phyloP scores from a whole-genome alignment of 2,888 invertebrate species.

The Linyphia triangularis region DNA sequence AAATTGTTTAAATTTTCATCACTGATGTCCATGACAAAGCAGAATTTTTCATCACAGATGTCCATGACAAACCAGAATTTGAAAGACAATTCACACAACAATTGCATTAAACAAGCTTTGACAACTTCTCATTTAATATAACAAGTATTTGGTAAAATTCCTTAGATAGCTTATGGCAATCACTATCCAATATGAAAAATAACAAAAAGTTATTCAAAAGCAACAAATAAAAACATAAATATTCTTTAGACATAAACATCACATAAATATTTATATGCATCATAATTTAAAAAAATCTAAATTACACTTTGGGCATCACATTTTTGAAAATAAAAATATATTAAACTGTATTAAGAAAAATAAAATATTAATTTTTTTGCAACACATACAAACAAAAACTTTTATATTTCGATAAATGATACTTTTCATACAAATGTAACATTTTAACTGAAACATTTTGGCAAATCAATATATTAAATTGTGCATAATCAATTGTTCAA shows the following conservation, averaged over 20 bases:
- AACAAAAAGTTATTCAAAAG: conserved; percentile 10
- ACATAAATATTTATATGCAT: conserved; percentile 52
- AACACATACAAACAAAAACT: conserved; percentile 38
- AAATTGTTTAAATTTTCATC: no score
- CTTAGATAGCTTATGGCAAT: conserved; percentile 8
- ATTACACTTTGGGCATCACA: conserved; percentile 71
- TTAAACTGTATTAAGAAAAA: conserved; percentile 60
- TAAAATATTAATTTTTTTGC: conserved; percentile 15
- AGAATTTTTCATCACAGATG: no score
- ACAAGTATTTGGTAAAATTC: conserved; percentile 22
- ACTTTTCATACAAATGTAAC: conserved; percentile 38
- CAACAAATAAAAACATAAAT: conserved; percentile 28
- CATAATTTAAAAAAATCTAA: conserved; percentile 53
- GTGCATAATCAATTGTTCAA: conserved; percentile 57
- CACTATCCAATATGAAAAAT: neutral
- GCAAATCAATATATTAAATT: conserved; percentile 39
- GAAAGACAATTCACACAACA: neutral
- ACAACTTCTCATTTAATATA: neutral
- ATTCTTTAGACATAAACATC: conserved; percentile 29
- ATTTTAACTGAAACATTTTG: conserved; percentile 29
- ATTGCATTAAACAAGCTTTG: neutral
- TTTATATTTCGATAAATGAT: conserved; percentile 47
- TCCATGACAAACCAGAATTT: neutral
- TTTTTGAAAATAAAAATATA: conserved; percentile 54
- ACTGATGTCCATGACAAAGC: no score